Evolutionary conservation across 2,888 invertebrate species (phyloP).

Genomic region (Tryphoninae sp.): DNA sequence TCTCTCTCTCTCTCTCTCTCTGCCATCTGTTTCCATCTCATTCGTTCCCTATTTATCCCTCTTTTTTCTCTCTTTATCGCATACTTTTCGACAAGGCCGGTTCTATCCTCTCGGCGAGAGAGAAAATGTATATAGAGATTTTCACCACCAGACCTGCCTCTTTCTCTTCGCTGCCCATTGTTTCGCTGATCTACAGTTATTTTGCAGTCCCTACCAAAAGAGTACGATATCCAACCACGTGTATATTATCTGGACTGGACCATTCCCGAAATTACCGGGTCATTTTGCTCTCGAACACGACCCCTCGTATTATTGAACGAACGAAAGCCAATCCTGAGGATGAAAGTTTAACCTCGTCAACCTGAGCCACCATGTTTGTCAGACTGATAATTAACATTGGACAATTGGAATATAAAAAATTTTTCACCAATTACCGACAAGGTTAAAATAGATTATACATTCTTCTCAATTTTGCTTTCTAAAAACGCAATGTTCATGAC

Average conservation of each 20-base stretch:
- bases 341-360: slow-evolving; percentile 29
- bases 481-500: too few relatives aligned
- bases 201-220: slow-evolving; percentile 39
- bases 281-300: slow-evolving; percentile 49
- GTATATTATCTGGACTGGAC: slow-evolving; percentile 32
- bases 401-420: too few relatives aligned
- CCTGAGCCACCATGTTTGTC: not conserved
- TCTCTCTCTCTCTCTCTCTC: slow-evolving; percentile 9
- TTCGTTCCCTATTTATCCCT: not conserved
- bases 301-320: slow-evolving; percentile 45
- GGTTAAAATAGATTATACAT: too few relatives aligned
- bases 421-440: too few relatives aligned
- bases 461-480: too few relatives aligned
- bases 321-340: slow-evolving; percentile 32
- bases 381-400: too few relatives aligned
- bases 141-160: slow-evolving; percentile 38
- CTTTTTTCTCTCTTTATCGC: slow-evolving; percentile 18
- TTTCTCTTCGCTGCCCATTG: slow-evolving; percentile 58
- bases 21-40: slow-evolving; percentile 16
- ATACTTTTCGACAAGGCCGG: slow-evolving; percentile 53
- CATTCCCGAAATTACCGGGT: slow-evolving; percentile 55
- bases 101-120: slow-evolving; percentile 34
- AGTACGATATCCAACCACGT: slow-evolving; percentile 3
- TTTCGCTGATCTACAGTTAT: slow-evolving; percentile 63
- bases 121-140: slow-evolving; percentile 32